Conservation (phyloP, 2,888 invertebrate genomes). For the Cordilura impudica region DNA sequence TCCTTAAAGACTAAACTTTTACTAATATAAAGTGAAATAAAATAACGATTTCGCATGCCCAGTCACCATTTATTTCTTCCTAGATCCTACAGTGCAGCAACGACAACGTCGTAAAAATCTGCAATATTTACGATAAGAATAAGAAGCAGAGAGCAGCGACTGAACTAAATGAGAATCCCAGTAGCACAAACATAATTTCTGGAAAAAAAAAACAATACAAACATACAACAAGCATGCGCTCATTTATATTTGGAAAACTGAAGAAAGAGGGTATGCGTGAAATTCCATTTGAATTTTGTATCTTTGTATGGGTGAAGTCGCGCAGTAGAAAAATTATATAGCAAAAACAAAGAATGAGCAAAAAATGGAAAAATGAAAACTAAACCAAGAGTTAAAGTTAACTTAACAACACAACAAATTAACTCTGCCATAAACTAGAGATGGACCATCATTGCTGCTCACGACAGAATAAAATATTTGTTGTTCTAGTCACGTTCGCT, state of each 20-base stretch:
- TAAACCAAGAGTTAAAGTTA: constrained; percentile 18
- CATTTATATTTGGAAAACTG: background rate
- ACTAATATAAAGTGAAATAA: background rate
- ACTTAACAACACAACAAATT: constrained; percentile 33
- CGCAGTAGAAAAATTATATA: constrained; percentile 25
- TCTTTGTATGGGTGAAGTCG: constrained; percentile 38
- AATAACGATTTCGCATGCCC: too few relatives aligned
- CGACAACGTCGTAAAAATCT: constrained; percentile 33
- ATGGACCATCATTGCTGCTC: too few relatives aligned
- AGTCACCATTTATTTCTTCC: too few relatives aligned
- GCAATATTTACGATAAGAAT: constrained; percentile 28
- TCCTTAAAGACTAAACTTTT: too few relatives aligned
- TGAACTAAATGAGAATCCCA: constrained; percentile 72
- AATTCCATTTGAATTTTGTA: constrained; percentile 45
- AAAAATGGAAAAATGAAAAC: constrained; percentile 4
- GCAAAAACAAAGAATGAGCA: constrained; percentile 40
- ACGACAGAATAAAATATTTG: too few relatives aligned
- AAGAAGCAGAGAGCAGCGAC: constrained; percentile 35
- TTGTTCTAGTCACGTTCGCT: too few relatives aligned
- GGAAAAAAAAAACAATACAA: background rate
- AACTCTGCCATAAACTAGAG: background rate
- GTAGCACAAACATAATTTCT: constrained; percentile 66
- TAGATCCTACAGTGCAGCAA: constrained; percentile 3
- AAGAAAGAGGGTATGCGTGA: constrained; percentile 29
- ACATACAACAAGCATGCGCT: background rate